These are phyloP conservation scores for Seriola aureovittata DNA, from an alignment of 2,113 vertebrate species.

Conservation along the genomic window DNA sequence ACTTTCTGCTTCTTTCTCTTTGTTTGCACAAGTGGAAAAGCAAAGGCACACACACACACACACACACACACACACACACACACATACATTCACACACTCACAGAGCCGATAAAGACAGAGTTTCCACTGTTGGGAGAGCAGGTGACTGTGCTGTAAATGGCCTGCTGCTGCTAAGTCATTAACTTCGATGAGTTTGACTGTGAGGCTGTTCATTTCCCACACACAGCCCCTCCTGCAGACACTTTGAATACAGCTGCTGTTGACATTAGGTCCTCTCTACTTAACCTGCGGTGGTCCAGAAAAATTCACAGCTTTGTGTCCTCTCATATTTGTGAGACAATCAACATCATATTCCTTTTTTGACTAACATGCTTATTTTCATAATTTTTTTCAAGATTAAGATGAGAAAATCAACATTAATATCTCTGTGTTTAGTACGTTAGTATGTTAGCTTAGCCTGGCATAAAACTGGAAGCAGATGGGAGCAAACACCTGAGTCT, in stretches of 20 bases:
- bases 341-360: not conserved
- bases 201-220: conserved; percentile 40
- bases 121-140: conserved; percentile 23
- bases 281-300: not conserved
- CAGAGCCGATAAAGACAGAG: not conserved
- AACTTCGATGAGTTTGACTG: conserved; percentile 36
- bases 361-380: not conserved
- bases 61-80: not conserved
- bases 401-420: not conserved
- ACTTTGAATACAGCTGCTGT: conserved; percentile 3
- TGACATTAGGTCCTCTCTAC: not conserved
- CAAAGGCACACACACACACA: not conserved
- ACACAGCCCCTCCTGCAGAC: conserved; percentile 7
- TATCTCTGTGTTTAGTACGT: not conserved
- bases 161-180: conserved; percentile 27
- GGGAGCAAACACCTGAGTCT: not conserved
- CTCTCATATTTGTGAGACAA: too few relatives aligned
- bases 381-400: not conserved
- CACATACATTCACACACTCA: not conserved
- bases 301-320: not conserved
- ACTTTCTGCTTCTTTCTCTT: conserved; percentile 2
- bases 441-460: too few relatives aligned
- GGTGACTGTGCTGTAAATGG: conserved; percentile 32
- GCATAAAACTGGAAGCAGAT: not conserved
- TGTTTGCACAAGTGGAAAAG: conserved; percentile 20